Evolutionary conservation across 2,797 vertebrate genomes (phyloP), one percentile per base, ranked within the genome.

Genomic region (Propithecus perrieri): DNA sequence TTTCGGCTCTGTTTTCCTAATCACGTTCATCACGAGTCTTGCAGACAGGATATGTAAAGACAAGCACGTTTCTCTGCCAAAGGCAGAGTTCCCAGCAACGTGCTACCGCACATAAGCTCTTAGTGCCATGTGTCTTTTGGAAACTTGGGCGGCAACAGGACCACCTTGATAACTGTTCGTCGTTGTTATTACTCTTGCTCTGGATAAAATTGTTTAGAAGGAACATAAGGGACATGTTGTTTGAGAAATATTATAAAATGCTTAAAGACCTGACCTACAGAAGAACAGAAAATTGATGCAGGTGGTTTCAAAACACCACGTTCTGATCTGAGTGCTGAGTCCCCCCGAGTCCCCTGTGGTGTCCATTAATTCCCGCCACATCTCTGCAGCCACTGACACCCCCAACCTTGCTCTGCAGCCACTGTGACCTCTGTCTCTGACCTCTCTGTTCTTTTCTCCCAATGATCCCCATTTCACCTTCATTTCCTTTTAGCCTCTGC

Each of bases 161-260:
- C 35, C 53, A 53, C 78, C 81, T 83, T 85, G 4, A 6, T 15
- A 43, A 26, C 41, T 4, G 4, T 26, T n/a, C 57, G 76, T 67
- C 9, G 12, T 46, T 33, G 11, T 79, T 28, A 46, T 28, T 50
- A 10, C 15, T 72, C 14, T 61, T 55, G 53, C 9, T 91, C 55
- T 26, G 63, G 57, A 93, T 57, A 43, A 53, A 38, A 75, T 48
- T 57, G 63, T 59, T 71, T 75, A 46, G 14, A 63, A 28, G 75
- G 74, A 91, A 81, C 63, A 76, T 80, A 85, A 50, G 65, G 89
- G 55, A 87, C 65, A 71, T 46, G 71, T 67, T 88, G 38, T 87
- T 76, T 94, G 76, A 75, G 81, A 95, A 57, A 93, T 61, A 59
- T 59, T 28, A 28, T 59, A 79, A 93, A 93, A 79, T 75, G 35